A percentile compares a stretch with the other conserved stretches of the same genome.
Conservation (phyloP, 2,113 vertebrate genomes). For the Actenoides hombroni region DNA sequence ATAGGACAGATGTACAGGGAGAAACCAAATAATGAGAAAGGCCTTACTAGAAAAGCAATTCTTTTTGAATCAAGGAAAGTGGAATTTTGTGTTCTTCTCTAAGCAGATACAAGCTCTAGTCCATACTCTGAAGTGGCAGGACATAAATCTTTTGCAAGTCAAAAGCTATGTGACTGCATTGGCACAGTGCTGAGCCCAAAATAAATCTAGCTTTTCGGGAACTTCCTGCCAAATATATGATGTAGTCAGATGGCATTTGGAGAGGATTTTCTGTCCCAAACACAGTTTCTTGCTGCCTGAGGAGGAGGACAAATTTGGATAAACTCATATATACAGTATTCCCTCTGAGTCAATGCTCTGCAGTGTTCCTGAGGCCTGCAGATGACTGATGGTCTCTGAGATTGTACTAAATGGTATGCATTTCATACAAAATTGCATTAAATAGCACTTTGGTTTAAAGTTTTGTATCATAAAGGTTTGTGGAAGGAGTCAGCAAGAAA, state of each 20-base stretch:
- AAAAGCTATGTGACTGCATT: background rate
- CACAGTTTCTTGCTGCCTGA: background rate
- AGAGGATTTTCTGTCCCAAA: background rate
- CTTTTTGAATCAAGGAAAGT: background rate
- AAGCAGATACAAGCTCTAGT: background rate
- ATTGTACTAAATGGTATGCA: background rate
- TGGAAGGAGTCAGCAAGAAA: background rate
- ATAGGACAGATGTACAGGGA: background rate
- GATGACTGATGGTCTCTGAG: background rate
- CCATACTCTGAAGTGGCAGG: background rate
- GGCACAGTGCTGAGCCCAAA: constrained; percentile 27
- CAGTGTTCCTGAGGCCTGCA: background rate
- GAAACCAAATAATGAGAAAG: background rate
- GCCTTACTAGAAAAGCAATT: background rate
- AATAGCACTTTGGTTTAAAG: background rate
- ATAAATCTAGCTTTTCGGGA: constrained; percentile 3
- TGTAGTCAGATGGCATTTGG: constrained; percentile 33
- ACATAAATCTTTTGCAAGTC: background rate
- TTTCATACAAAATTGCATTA: background rate
- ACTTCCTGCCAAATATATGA: constrained; percentile 28
- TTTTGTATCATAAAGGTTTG: background rate
- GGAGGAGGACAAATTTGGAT: background rate
- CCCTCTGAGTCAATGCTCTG: background rate
- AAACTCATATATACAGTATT: background rate
- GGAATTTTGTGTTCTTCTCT: background rate